Base-by-base conservation (phyloP, 2,113 vertebrate genomes). In the Amphiprion ocellaris region DNA sequence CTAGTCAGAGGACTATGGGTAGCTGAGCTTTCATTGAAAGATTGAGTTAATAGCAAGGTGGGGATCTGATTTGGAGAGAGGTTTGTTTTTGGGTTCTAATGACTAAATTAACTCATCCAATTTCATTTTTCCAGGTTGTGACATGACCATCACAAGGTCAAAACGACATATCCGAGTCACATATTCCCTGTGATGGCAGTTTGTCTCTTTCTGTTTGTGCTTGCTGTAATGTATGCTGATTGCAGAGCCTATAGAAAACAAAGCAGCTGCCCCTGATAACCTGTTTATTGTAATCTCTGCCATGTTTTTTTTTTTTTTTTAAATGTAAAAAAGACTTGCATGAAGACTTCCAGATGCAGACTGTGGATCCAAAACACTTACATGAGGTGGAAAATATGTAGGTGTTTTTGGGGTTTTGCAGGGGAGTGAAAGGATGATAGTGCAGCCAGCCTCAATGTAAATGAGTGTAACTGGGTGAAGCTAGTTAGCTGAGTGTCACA, bases 241-340 rank as follows among this genome's bases (percentile, higher is more conserved):
- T 85, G 80, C 79, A 79, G 69, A 67, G 64, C 56, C 67, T 74
- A 81, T 66, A 69, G 64, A 70, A 63, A 67, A 69, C 23, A 10
- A 65, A 76, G 73, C 87, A 84, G 83, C 87, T 89, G 89, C 75
- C 66, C 71, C 69, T 74, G 85, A 88, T 89, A 87, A 78, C 28
- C 56, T 59, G 62, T 33, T 74, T 61, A 63, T 81, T 86, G 67
- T 69, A 65, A 79, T 87, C 66, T 80, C 41, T 74, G 63, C 49
- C 79, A 86, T 72, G 70, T 71, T 68, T 21, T 21, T 21, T 21
- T 21, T 21, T 21, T 21, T 21, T 21, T 8, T 23, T 10, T 49
- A 17, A 66, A 64, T 56, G 52, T 56, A 55, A 61, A 46, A 41
- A 65, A 24, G 23, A 26, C 16, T 68, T 59, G 55, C 33, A 72